phyloP scores from a whole-genome alignment of 2,888 invertebrate species.

The Trichogramma evanescens region DNA sequence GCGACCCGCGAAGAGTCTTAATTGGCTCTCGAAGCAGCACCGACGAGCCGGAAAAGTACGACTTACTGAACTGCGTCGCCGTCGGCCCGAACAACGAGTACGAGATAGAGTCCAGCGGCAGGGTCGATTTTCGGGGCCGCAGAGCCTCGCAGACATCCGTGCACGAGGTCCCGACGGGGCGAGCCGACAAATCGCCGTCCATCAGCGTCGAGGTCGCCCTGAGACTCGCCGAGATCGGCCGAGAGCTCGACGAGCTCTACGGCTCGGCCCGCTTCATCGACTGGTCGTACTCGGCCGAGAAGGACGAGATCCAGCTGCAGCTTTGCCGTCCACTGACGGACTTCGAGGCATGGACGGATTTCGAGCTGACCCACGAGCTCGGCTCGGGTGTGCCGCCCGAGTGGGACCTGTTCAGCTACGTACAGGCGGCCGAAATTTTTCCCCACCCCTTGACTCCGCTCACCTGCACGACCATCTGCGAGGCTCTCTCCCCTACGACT shows the following conservation, averaged over 20 bases:
- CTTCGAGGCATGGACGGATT: conserved; percentile 65
- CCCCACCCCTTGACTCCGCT: conserved; percentile 58
- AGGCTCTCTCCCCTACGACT: not conserved
- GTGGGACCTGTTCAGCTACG: conserved; percentile 61
- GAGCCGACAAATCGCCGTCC: conserved; percentile 43
- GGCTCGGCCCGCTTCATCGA: conserved; percentile 71
- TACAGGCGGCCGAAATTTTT: conserved; percentile 69
- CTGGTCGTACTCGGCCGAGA: conserved; percentile 61
- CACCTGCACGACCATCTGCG: conserved; percentile 43
- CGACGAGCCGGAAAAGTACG: too few species aligned
- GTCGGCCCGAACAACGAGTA: conserved; percentile 63
- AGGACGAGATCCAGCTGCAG: conserved; percentile 56
- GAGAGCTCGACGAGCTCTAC: conserved; percentile 60
- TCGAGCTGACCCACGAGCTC: conserved; percentile 71
- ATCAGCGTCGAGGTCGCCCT: conserved; percentile 53
- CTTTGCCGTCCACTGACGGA: conserved; percentile 76
- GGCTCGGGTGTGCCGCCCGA: conserved; percentile 62
- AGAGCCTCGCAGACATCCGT: conserved; percentile 33
- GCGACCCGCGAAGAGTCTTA: conserved; percentile 60
- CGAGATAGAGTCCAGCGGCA: too few species aligned
- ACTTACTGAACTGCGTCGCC: conserved; percentile 59
- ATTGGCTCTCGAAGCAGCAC: conserved; percentile 77
- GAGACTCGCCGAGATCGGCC: conserved; percentile 53
- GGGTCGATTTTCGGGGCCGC: too few species aligned
- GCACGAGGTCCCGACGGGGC: conserved; percentile 38